Conservation (phyloP, 2,113 vertebrate species). For the Amphiprion ocellaris region DNA sequence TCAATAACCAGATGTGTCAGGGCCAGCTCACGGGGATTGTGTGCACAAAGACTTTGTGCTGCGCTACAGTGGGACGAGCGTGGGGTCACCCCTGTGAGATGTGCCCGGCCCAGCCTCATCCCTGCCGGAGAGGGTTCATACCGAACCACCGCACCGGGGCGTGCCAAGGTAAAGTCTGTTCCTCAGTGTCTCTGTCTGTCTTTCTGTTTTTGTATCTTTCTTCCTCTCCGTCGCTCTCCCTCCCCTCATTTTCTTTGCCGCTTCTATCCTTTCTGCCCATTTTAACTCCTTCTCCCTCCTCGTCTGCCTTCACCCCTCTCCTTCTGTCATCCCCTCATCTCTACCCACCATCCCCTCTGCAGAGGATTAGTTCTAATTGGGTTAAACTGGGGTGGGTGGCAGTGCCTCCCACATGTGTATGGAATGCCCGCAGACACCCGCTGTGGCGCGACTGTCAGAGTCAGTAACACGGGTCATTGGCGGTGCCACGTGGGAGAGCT, state of each 20-base stretch:
- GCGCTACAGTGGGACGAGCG: conserved; percentile 95
- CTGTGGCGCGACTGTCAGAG: conserved; percentile 84
- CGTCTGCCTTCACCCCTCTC: conserved; percentile 37
- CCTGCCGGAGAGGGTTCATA: conserved; percentile 97
- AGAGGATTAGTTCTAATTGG: conserved; percentile 85
- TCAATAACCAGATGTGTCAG: conserved; percentile 99
- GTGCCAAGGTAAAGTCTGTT: conserved; percentile 93
- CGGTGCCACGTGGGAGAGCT: conserved; percentile 81
- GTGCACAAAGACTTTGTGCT: conserved; percentile 98
- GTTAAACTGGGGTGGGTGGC: conserved; percentile 85
- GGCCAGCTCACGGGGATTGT: conserved; percentile 97
- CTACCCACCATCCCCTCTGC: conserved; percentile 54
- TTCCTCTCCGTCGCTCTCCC: conserved; percentile 25
- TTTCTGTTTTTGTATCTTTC: conserved; percentile 45
- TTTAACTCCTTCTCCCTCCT: conserved; percentile 60
- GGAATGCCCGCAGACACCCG: conserved; percentile 80
- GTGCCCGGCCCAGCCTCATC: conserved; percentile 97
- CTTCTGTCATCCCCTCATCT: conserved; percentile 54
- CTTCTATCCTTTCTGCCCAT: conserved; percentile 15
- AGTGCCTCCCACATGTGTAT: conserved; percentile 83
- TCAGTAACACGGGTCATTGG: conserved; percentile 85
- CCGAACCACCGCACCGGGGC: conserved; percentile 96
- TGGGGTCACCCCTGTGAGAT: conserved; percentile 99
- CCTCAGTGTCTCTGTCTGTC: conserved; percentile 25
- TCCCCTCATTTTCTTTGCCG: conserved; percentile 6